These are phyloP conservation scores for Danaus melanippus DNA, from an alignment of 1,140 invertebrate genomes.

Conservation along the genomic window DNA sequence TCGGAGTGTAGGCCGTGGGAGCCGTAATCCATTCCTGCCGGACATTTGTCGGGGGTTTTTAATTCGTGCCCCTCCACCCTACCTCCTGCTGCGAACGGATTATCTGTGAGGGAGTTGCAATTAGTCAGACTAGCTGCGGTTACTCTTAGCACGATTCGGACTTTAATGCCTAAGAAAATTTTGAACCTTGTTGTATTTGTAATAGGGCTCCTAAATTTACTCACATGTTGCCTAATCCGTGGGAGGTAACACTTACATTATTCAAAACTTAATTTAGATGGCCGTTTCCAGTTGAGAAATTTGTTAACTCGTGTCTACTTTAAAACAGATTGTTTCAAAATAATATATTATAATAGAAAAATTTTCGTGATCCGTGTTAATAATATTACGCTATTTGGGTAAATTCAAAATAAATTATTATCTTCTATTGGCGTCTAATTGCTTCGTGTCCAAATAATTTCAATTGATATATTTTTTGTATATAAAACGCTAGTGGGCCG, in stretches of 20 bases:
- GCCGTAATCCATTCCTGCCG: conserved; percentile 52
- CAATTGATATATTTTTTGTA: too few relatives aligned
- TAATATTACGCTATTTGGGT: too few relatives aligned
- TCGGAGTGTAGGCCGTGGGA: conserved; percentile 33
- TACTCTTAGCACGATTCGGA: conserved; percentile 22
- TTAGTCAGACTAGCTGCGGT: conserved; percentile 51
- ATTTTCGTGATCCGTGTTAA: too few relatives aligned
- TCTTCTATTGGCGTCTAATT: conserved; percentile 9
- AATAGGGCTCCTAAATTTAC: too few relatives aligned
- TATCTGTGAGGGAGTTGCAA: conserved; percentile 54
- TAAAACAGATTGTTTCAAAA: too few relatives aligned
- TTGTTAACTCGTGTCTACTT: background rate
- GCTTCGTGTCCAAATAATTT: conserved; percentile 1
- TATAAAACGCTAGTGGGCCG: background rate
- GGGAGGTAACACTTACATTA: conserved; percentile 21
- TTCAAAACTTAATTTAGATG: conserved; percentile 29
- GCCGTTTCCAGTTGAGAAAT: conserved; percentile 10
- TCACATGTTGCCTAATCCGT: too few relatives aligned
- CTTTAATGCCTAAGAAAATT: too few relatives aligned
- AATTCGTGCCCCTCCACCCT: conserved; percentile 63
- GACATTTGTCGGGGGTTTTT: conserved; percentile 60
- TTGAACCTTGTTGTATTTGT: too few relatives aligned
- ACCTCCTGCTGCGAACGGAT: conserved; percentile 63
- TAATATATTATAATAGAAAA: too few relatives aligned
- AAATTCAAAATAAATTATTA: background rate